Base-by-base conservation (phyloP, 2,113 vertebrate species). In the Callospermophilus lateralis region DNA sequence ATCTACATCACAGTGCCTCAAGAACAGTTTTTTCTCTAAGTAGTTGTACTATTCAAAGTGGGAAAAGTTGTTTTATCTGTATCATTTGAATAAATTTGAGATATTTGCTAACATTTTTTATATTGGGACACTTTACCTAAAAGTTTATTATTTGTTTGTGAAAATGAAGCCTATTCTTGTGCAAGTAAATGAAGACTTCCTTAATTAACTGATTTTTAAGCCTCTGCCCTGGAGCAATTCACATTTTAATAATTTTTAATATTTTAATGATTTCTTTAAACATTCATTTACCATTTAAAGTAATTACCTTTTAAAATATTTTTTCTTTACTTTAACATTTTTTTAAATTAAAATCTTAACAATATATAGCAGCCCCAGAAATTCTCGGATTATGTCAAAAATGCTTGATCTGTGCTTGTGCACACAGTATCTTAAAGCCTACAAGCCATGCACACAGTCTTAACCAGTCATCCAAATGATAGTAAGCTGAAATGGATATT, bases 401-500 rank as follows among this genome's bases (percentile, higher is more conserved):
- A 80, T 67, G 39, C 19, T 24, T 53, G 73, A 34, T 55, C 10
- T 37, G 0, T 70, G 15, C 15, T 5, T 20, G 37, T 34, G n/a
- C 8, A 70, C 5, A 30, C n/a, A 11, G 24, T 81, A 12, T 88
- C 63, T 85, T 68, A 0, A 19, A 84, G 3, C 89, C 22, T 86
- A 53, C 77, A 73, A 72, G 7, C 37, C 58, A 12, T 80, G 37
- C 34, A 76, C 34, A 76, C 16, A 78, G 11, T 84, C 2, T 63
- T 51, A 91, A 85, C 34, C 10, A 86, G 28, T 11, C 70, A 86
- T 86, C 53, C 12, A 37, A 48, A 90, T 87, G 74, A 51, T 37
- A 63, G 3, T 94, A 84, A 72, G 61, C 72, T 96, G n/a, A 93
- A 96, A 39, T 96, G 48, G 74, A n/a, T 79, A 70, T 83, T 83